Conservation (phyloP, 2,797 vertebrate species). For the Brachyalestes nurse region DNA sequence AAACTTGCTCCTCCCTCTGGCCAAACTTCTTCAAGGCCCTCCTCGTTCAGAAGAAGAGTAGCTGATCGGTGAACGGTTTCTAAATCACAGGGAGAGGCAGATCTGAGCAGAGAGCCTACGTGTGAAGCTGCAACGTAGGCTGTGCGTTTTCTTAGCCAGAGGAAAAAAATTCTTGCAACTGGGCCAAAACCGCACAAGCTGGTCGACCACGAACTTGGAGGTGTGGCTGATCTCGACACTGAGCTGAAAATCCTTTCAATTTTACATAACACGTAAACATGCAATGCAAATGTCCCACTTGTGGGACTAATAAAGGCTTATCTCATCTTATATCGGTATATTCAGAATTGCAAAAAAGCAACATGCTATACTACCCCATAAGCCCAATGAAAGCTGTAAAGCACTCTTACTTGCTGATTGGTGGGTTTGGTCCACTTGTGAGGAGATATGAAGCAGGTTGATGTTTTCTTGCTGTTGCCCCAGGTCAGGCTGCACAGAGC, state of each 20-base stretch:
- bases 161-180: not conserved
- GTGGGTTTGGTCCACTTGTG: not conserved
- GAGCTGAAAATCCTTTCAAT: no score
- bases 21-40: slow-evolving; percentile 49
- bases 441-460: slow-evolving; percentile 12
- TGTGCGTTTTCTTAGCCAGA: no score
- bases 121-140: not conserved
- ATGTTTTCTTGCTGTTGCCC: not conserved
- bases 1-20: slow-evolving; percentile 42
- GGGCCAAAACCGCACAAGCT: not conserved
- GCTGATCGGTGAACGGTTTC: slow-evolving; percentile 10
- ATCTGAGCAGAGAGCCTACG: slow-evolving; percentile 1
- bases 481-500: slow-evolving; percentile 24
- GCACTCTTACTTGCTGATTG: slow-evolving; percentile 53
- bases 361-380: no score
- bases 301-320: no score
- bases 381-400: not conserved
- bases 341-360: not conserved
- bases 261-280: no score
- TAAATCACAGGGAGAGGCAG: not conserved
- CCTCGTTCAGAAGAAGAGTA: not conserved
- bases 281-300: no score
- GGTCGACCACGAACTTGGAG: not conserved
- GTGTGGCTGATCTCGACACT: no score
- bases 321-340: no score